Percentiles rank a stretch among this genome's conserved stretches.
phyloP scores from a whole-genome alignment of 2,888 invertebrate genomes.

The Trachelus stipa region DNA sequence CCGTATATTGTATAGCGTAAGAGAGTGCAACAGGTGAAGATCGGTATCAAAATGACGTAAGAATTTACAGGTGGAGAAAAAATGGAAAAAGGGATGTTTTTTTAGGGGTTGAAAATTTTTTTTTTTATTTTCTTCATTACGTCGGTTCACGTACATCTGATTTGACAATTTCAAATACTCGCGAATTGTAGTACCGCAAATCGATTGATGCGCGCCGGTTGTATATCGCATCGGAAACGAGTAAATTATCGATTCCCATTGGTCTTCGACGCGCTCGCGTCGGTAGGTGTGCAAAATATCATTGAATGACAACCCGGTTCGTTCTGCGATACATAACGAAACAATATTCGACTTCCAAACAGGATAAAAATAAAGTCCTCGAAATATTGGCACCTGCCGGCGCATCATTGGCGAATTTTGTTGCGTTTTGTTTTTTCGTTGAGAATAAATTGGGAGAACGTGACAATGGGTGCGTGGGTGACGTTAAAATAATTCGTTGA shows the following conservation, averaged over 20 bases:
- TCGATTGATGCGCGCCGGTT: neutral
- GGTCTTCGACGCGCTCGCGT: neutral
- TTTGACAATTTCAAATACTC: neutral
- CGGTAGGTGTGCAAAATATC: neutral
- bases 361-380: neutral
- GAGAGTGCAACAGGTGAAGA: constrained; percentile 63
- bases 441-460: neutral
- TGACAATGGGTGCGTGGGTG: neutral
- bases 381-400: neutral
- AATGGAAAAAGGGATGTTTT: constrained; percentile 26
- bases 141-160: neutral
- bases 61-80: constrained; percentile 34
- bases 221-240: neutral
- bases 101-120: neutral
- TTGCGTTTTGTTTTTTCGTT: neutral
- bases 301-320: neutral
- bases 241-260: neutral
- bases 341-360: neutral
- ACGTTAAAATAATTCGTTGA: neutral
- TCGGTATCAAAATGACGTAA: constrained; percentile 2
- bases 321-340: neutral
- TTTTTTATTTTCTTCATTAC: neutral
- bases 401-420: neutral
- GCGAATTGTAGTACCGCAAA: neutral
- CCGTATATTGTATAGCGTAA: constrained; percentile 29